Evolutionary conservation across 2,797 vertebrate species (phyloP), one percentile per base, ranked within the genome.

Genomic region (Lutjanus argentimaculatus): DNA sequence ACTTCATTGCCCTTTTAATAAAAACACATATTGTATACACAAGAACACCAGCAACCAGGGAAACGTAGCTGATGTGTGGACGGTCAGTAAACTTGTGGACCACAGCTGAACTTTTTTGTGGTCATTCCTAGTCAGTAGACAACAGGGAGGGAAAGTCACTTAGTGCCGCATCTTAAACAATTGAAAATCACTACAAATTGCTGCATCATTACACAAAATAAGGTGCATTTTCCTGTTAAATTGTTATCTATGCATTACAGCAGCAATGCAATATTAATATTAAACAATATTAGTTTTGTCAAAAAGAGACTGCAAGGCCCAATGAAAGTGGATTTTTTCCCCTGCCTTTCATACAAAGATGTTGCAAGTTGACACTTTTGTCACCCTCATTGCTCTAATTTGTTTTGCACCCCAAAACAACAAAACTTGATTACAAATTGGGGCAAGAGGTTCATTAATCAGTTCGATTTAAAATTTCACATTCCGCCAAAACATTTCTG

Each of bases 21-120:
- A 79, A 88, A n/a, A 19, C 48, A 74, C 46, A 42, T 9, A 67
- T n/a, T 64, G 36, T n/a, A 78, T 73, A 63, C 66, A 70, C 12
- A 36, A 46, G 43, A 61, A 40, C 65, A 76, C 46, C 25, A 14
- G 53, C 12, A 1, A 72, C 55, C 40, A 25, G 43, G 51, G 42
- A 64, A 72, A 42, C 25, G 3, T 19, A 10, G 7, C 45, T 55
- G 30, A 67, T 71, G 64, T 17, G n/a, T 56, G 22, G 76, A 74
- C 5, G 43, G 49, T 52, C 6, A 48, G 48, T 61, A 13, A 49
- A 22, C n/a, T 48, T 22, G 15, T 13, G 14, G 45, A 25, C 42
- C 25, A 63, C 53, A 76, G 30, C 46, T 8, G 14, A 67, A 30
- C 13, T 36, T 6, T 66, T 43, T 14, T 67, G 55, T 3, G 25